phyloP scores from a whole-genome alignment of 37 sponge, comb jelly and placozoan genomes.

The Diacarnus erythraeanus region DNA sequence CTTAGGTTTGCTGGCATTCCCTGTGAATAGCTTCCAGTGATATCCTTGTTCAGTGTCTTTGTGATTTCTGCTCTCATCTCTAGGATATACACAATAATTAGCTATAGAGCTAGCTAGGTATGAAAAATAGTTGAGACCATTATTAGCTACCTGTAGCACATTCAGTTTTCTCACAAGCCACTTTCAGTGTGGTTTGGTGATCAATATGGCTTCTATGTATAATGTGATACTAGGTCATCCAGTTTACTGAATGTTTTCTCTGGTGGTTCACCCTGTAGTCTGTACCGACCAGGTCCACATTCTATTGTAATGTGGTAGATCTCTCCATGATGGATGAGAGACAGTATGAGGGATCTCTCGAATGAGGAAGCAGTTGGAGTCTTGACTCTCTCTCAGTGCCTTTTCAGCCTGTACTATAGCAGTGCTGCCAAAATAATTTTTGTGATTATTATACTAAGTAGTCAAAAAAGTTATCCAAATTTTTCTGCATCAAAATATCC shows the following conservation, averaged over 20 bases:
- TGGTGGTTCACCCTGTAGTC: not conserved
- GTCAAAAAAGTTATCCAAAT: no score
- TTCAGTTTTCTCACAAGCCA: not conserved
- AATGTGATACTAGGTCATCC: not conserved
- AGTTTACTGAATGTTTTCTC: not conserved
- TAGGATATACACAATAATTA: no score
- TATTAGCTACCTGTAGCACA: not conserved
- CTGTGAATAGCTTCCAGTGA: no score
- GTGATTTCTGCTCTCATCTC: no score
- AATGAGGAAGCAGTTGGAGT: not conserved
- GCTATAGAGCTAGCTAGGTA: no score
- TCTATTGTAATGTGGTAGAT: not conserved
- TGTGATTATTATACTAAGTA: no score
- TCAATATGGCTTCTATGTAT: no score
- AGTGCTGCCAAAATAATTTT: no score
- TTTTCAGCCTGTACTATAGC: not conserved
- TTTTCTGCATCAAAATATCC: no score
- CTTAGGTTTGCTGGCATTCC: no score
- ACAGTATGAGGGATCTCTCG: not conserved
- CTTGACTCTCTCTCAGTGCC: not conserved
- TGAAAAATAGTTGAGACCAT: no score
- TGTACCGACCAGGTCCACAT: not conserved
- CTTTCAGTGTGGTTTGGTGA: not conserved
- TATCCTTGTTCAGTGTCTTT: no score
- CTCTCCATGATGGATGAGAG: not conserved